These are phyloP conservation scores for Chydorus sphaericus DNA, from an alignment of 2,888 invertebrate genomes.

Conservation along the genomic window DNA sequence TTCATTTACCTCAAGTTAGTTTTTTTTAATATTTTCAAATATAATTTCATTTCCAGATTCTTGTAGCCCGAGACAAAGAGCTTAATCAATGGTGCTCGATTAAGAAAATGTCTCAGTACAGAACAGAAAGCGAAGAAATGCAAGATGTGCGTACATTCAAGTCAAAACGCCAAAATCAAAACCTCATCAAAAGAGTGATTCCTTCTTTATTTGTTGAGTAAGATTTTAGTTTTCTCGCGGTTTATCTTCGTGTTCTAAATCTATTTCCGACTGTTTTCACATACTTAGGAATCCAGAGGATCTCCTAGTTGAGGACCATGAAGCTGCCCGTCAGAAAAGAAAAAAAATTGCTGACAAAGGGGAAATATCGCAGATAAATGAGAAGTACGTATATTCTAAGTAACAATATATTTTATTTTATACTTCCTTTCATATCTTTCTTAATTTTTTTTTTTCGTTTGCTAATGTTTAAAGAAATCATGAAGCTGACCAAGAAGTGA, in stretches of 20 bases:
- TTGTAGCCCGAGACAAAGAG: slow-evolving; percentile 80
- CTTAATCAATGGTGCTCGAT: slow-evolving; percentile 90
- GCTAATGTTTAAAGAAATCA: slow-evolving; percentile 23
- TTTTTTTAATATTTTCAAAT: not conserved
- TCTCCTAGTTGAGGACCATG: slow-evolving; percentile 6
- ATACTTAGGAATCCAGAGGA: slow-evolving; percentile 13
- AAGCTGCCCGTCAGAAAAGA: not conserved
- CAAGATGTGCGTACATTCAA: slow-evolving; percentile 61
- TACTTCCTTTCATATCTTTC: not conserved
- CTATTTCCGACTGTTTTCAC: no score
- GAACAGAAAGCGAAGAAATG: slow-evolving; percentile 59
- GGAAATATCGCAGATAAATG: no score
- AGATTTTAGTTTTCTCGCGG: slow-evolving; percentile 18
- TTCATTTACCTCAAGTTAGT: no score
- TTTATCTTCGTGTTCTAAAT: no score
- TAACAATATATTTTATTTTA: not conserved
- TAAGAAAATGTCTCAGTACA: slow-evolving; percentile 66
- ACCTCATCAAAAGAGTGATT: slow-evolving; percentile 61
- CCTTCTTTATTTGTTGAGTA: slow-evolving; percentile 50
- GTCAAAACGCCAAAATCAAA: slow-evolving; percentile 53
- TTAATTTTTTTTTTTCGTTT: not conserved
- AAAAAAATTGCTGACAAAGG: not conserved
- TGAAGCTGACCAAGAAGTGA: not conserved
- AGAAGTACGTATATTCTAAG: no score
- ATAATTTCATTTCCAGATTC: slow-evolving; percentile 46